These are phyloP conservation scores for Nasonia vitripennis DNA, from an alignment of 1,140 invertebrate genomes.

Conservation along the genomic window DNA sequence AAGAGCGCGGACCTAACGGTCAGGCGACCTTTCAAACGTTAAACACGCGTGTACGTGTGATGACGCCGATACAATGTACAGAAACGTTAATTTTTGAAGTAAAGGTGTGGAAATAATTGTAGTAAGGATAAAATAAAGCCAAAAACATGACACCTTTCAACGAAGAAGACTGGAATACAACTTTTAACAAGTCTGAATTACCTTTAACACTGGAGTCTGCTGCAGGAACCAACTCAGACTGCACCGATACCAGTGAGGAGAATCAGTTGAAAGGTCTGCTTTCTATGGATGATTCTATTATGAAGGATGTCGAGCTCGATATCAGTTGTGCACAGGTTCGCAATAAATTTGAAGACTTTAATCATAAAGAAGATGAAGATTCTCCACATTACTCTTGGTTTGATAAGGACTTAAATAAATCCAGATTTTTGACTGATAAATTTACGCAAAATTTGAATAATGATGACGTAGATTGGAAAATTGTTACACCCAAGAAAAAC, in stretches of 20 bases:
- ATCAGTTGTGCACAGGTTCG: background rate
- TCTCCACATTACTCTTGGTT: background rate
- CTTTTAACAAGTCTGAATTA: background rate
- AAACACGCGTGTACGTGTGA: background rate
- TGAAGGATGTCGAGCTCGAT: constrained; percentile 53
- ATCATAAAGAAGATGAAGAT: background rate
- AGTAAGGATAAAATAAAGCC: background rate
- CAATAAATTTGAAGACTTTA: background rate
- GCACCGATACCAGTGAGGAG: background rate
- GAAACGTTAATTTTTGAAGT: background rate
- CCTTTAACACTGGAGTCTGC: background rate
- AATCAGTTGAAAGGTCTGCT: constrained; percentile 48
- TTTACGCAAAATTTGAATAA: background rate
- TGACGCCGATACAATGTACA: background rate
- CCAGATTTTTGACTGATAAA: constrained; percentile 33
- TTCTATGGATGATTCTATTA: constrained; percentile 54
- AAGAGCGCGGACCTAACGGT: background rate
- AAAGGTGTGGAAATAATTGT: background rate
- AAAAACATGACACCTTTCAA: constrained; percentile 6
- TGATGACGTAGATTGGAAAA: background rate
- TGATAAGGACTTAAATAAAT: constrained; percentile 26
- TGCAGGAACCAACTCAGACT: background rate
- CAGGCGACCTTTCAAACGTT: background rate
- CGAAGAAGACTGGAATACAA: background rate
- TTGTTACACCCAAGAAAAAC: background rate